Evolutionary conservation across 2,113 vertebrate genomes (phyloP).

Genomic region (Apteryx owenii): DNA sequence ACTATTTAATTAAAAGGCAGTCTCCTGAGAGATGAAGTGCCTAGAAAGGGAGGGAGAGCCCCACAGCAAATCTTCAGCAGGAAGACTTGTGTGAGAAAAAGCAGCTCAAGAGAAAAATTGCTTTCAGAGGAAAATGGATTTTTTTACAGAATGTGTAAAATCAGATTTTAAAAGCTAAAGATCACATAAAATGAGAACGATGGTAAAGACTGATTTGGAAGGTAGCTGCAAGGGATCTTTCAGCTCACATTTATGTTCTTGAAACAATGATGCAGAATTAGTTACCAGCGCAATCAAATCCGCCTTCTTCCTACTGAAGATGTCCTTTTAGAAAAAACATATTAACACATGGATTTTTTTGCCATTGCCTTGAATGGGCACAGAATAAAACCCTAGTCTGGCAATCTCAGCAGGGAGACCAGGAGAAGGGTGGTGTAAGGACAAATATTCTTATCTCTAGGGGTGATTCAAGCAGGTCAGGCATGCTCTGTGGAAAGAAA

Average conservation of each 20-base stretch:
- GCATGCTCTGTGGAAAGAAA: neutral
- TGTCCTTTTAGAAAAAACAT: neutral
- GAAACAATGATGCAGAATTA: neutral
- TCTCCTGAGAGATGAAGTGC: conserved; percentile 17
- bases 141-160: neutral
- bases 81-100: neutral
- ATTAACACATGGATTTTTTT: neutral
- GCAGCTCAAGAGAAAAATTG: conserved; percentile 19
- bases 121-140: neutral
- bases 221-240: neutral
- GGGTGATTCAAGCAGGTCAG: neutral
- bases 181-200: neutral
- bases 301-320: neutral
- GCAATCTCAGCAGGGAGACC: neutral
- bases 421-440: neutral
- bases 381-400: neutral
- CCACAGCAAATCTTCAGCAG: neutral
- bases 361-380: neutral
- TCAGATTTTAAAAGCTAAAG: neutral
- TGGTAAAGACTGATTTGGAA: neutral
- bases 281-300: neutral
- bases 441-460: neutral
- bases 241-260: neutral
- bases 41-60: neutral
- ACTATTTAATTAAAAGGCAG: conserved; percentile 67